These are phyloP conservation scores for Platycercus adscitus DNA, from an alignment of 2,113 vertebrate genomes.

Conservation along the genomic window DNA sequence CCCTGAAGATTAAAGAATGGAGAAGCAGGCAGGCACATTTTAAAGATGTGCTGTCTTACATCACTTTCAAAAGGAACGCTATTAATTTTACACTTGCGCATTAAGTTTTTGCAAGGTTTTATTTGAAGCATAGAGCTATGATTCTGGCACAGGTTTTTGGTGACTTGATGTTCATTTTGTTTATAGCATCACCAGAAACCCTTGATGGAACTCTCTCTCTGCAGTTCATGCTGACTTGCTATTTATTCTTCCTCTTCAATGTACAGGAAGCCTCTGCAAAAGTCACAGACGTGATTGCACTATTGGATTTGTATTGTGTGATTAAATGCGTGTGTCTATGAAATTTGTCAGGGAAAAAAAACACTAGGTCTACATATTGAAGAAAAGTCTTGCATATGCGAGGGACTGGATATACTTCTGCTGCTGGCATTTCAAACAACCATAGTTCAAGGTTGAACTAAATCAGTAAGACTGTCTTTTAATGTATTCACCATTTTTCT, in stretches of 20 bases:
- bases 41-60: fast-evolving
- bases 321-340: background rate
- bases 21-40: background rate
- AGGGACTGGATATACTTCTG: background rate
- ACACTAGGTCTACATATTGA: background rate
- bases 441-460: background rate
- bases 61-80: background rate
- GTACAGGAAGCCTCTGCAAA: background rate
- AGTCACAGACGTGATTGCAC: background rate
- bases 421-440: background rate
- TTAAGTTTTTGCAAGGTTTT: background rate
- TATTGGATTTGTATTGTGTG: background rate
- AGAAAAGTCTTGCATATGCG: background rate
- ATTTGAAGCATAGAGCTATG: background rate
- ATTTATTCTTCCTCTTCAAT: background rate
- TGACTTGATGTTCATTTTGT: background rate
- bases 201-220: background rate
- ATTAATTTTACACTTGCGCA: background rate
- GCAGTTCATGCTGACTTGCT: background rate
- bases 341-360: background rate
- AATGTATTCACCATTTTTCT: background rate
- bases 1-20: background rate
- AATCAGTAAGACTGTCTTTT: background rate
- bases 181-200: background rate
- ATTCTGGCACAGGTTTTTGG: background rate